Conservation (phyloP, 2,113 vertebrate species). For the Vulpes lagopus region DNA sequence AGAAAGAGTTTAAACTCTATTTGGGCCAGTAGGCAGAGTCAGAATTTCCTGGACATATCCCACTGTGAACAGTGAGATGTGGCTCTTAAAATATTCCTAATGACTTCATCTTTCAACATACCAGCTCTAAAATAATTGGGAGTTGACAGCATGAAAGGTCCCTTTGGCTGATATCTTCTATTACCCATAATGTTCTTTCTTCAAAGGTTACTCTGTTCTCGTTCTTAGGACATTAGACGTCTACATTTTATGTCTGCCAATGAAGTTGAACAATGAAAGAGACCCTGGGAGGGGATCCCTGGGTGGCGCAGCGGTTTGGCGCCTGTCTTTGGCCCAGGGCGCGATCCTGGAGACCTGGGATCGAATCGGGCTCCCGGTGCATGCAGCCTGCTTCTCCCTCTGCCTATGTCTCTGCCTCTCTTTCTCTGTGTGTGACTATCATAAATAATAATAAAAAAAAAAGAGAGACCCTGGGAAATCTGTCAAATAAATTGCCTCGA, state of each 20-base stretch:
- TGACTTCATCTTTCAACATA: conserved; percentile 45
- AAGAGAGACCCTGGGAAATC: neutral
- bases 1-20: neutral
- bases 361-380: no score
- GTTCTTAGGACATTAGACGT: neutral
- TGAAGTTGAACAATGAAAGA: neutral
- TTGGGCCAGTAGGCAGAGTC: conserved; percentile 16
- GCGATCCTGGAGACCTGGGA: no score
- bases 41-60: conserved; percentile 49
- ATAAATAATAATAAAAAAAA: no score
- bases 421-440: no score
- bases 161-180: neutral
- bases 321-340: no score
- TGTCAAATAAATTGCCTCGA: conserved; percentile 16
- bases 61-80: neutral
- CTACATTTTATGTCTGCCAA: neutral
- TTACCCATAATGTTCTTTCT: conserved; percentile 45
- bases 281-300: neutral
- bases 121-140: conserved; percentile 33
- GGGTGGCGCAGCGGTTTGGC: no score
- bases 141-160: neutral
- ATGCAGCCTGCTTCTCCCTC: no score
- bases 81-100: conserved; percentile 39
- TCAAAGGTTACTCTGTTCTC: conserved; percentile 46
- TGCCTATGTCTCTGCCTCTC: no score